Evolutionary conservation across 1,140 invertebrate genomes (phyloP).

Genomic region (Drosophila grimshawi): DNA sequence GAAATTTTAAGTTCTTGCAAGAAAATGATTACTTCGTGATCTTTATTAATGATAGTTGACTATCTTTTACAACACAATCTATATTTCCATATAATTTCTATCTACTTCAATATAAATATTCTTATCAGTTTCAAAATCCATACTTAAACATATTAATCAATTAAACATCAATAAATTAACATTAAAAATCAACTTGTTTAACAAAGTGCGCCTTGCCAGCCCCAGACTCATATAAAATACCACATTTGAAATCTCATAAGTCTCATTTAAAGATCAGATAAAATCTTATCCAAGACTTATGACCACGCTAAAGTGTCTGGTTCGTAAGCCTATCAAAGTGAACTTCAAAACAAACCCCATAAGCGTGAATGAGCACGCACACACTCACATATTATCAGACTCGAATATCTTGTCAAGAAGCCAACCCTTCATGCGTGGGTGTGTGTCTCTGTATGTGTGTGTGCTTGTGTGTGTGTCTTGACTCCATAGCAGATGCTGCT

Average conservation of each 20-base stretch:
- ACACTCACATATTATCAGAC: not conserved
- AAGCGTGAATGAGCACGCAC: not conserved
- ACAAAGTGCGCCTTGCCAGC: too few relatives aligned
- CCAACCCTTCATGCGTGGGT: slow-evolving; percentile 23
- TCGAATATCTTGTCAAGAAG: slow-evolving; percentile 6
- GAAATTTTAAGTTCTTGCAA: too few relatives aligned
- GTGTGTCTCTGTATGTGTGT: slow-evolving; percentile 1
- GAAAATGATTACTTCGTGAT: too few relatives aligned
- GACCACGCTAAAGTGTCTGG: slow-evolving; percentile 38
- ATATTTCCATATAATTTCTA: too few relatives aligned
- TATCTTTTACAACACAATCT: too few relatives aligned
- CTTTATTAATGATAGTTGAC: too few relatives aligned
- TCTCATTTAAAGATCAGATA: not conserved
- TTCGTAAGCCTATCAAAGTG: slow-evolving; percentile 20
- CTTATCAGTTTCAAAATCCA: too few relatives aligned
- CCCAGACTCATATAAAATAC: not conserved
- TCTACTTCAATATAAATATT: too few relatives aligned
- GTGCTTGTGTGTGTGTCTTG: slow-evolving; percentile 2
- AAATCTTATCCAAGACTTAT: not conserved
- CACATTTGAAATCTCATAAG: not conserved
- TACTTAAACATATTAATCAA: too few relatives aligned
- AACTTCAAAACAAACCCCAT: not conserved
- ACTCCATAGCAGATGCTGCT: slow-evolving; percentile 55
- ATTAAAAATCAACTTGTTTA: too few relatives aligned
- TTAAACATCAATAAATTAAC: too few relatives aligned